phyloP scores from a whole-genome alignment of 2,797 vertebrate genomes.

The Tauraco hartlaubi region DNA sequence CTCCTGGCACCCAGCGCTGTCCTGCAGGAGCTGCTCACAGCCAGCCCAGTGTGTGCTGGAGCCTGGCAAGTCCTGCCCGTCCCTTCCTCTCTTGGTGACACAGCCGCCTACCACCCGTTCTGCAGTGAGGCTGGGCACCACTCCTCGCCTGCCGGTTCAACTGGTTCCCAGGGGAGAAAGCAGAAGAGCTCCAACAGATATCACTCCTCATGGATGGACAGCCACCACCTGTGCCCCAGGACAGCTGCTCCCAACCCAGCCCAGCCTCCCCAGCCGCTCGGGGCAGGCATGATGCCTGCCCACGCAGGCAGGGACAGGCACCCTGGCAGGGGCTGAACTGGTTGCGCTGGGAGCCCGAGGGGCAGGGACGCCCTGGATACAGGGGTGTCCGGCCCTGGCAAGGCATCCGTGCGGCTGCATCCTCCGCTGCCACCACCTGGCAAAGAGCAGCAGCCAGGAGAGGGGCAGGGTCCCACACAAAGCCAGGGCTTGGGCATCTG shows the following conservation, averaged over 20 bases:
- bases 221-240: rapidly evolving
- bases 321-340: neutral
- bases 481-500: rapidly evolving
- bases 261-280: neutral
- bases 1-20: rapidly evolving
- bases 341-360: neutral
- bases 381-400: neutral
- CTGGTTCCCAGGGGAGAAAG: constrained; percentile 45
- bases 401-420: rapidly evolving
- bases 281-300: neutral
- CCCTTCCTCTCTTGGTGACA: neutral
- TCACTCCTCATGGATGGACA: rapidly evolving
- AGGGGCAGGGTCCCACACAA: rapidly evolving
- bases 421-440: neutral
- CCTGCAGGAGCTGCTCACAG: rapidly evolving
- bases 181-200: neutral
- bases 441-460: neutral
- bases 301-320: neutral
- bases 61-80: neutral
- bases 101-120: neutral
- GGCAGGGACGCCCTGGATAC: neutral
- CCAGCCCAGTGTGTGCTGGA: neutral
- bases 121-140: neutral
- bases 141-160: neutral
- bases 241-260: neutral